phyloP scores from a whole-genome alignment of 2,888 invertebrate genomes.

The Clanis bilineata region DNA sequence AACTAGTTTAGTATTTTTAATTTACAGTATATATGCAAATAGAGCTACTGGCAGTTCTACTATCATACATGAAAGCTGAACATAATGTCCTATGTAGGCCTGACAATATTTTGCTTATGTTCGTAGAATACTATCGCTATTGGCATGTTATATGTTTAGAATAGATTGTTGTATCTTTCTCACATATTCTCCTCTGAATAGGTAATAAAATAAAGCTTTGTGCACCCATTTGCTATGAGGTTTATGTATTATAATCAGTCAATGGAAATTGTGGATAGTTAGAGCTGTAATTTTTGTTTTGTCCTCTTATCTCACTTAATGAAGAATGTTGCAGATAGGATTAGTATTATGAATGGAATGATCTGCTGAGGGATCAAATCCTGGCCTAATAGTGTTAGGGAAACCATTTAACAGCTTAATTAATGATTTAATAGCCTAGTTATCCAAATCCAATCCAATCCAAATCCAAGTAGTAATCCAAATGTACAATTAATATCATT shows the following conservation, averaged over 20 bases:
- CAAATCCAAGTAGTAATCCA: too few relatives aligned
- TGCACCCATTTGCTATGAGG: neutral
- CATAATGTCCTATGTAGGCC: neutral
- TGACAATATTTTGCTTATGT: constrained; percentile 9
- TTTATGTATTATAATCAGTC: neutral
- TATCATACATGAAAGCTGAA: neutral
- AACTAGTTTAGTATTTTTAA: neutral
- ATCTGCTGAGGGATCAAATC: too few relatives aligned
- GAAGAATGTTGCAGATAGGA: neutral
- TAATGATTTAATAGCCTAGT: too few relatives aligned
- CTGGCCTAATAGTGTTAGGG: too few relatives aligned
- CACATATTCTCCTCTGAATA: neutral
- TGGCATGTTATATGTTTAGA: neutral
- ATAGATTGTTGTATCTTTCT: neutral
- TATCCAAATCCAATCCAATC: too few relatives aligned
- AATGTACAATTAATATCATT: too few relatives aligned
- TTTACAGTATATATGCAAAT: neutral
- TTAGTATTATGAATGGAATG: too few relatives aligned
- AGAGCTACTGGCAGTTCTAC: neutral
- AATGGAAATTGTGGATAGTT: neutral
- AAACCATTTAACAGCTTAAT: too few relatives aligned
- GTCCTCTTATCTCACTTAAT: neutral
- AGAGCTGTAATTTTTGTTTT: neutral
- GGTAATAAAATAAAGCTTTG: neutral
- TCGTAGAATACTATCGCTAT: neutral